Evolutionary conservation across 2,797 vertebrate genomes (phyloP).

Genomic region (Helostoma temminkii): DNA sequence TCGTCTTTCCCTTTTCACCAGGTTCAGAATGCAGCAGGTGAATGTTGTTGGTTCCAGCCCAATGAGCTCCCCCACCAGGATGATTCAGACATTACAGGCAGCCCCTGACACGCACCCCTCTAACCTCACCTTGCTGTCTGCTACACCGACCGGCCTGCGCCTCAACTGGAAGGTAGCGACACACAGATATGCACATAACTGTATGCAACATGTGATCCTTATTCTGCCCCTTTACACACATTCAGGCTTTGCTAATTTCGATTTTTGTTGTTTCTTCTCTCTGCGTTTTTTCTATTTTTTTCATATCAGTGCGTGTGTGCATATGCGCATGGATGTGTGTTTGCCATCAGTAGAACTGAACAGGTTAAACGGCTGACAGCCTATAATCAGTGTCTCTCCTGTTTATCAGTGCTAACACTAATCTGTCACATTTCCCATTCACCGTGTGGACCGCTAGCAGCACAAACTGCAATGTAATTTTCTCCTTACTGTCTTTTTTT

Average conservation of each 20-base stretch:
- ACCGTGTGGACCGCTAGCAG: constrained; percentile 46
- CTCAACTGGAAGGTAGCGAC: constrained; percentile 90
- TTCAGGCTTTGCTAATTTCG: constrained; percentile 36
- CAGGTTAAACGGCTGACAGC: constrained; percentile 64
- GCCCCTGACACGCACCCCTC: constrained; percentile 90
- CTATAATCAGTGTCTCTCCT: constrained; percentile 71
- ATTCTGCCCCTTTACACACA: constrained; percentile 12
- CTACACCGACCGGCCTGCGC: constrained; percentile 92
- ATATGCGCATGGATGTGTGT: constrained; percentile 15
- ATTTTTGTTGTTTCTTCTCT: constrained; percentile 21
- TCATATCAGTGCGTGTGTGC: constrained; percentile 7
- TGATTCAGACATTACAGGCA: constrained; percentile 94
- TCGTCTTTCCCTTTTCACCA: constrained; percentile 61
- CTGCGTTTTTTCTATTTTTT: constrained; percentile 26
- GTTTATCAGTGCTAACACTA: constrained; percentile 71
- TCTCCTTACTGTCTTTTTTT: constrained; percentile 59
- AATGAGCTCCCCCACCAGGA: constrained; percentile 88
- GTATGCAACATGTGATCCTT: constrained; percentile 3
- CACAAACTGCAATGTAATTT: constrained; percentile 71
- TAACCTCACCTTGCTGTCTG: constrained; percentile 88
- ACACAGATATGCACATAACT: background rate
- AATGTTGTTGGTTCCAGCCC: constrained; percentile 93
- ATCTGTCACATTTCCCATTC: constrained; percentile 74
- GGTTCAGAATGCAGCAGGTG: constrained; percentile 93
- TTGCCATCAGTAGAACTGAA: constrained; percentile 39